A percentile compares a stretch with the other conserved stretches of the same genome.
Evolutionary conservation across 2,113 vertebrate species (phyloP).

Genomic region (Melanostigma gelatinosum): DNA sequence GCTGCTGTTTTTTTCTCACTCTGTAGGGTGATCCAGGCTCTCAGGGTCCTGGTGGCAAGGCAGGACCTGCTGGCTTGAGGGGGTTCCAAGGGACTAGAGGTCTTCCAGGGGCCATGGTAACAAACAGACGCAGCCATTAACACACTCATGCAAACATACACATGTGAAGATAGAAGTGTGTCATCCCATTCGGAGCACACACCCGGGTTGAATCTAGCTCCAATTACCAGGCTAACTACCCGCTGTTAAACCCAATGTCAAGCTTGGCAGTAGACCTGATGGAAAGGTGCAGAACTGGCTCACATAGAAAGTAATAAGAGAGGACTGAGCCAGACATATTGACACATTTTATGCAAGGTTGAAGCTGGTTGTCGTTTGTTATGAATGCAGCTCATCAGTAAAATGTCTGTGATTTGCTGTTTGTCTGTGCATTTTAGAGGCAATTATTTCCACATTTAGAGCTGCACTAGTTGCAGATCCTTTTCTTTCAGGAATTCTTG

Average conservation of each 20-base stretch:
- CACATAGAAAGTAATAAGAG: slow-evolving; percentile 10
- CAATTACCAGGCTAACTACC: slow-evolving; percentile 67
- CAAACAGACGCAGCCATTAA: slow-evolving; percentile 28
- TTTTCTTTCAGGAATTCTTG: neutral
- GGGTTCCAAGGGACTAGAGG: slow-evolving; percentile 95
- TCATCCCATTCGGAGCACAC: slow-evolving; percentile 36
- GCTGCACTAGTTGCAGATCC: neutral
- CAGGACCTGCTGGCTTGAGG: slow-evolving; percentile 91
- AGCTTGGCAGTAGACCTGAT: slow-evolving; percentile 44
- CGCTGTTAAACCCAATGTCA: slow-evolving; percentile 76
- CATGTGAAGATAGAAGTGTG: slow-evolving; percentile 17
- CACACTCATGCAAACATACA: slow-evolving; percentile 21
- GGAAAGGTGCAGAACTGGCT: slow-evolving; percentile 22
- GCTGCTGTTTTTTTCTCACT: slow-evolving; percentile 37
- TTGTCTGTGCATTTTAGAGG: neutral
- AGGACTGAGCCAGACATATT: slow-evolving; percentile 32
- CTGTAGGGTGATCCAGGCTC: slow-evolving; percentile 94
- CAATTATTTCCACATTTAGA: neutral
- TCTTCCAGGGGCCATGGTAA: slow-evolving; percentile 93
- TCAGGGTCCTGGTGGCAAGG: slow-evolving; percentile 89
- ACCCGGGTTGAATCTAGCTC: slow-evolving; percentile 39
- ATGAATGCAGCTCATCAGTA: neutral
- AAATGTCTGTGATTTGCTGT: neutral
- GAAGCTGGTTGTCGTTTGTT: neutral
- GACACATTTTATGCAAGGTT: slow-evolving; percentile 22